Evolutionary conservation across 2,113 vertebrate species (phyloP).

Genomic region (Laticauda laticaudata): DNA sequence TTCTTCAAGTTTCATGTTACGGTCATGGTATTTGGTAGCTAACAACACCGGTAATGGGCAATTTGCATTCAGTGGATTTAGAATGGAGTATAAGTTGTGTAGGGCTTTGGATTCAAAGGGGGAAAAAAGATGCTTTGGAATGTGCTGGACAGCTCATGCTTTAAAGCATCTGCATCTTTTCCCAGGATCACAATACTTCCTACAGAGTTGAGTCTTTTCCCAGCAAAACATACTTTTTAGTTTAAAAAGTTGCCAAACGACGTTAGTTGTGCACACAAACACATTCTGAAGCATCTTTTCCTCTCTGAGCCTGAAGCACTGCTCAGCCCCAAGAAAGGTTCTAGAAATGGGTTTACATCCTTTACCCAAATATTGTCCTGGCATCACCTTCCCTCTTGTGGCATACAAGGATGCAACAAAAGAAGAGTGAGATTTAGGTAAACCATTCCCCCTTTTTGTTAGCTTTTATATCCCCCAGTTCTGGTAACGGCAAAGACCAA

Average conservation of each 20-base stretch:
- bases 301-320: neutral
- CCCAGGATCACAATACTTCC: neutral
- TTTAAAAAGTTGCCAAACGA: no score
- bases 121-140: neutral
- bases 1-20: neutral
- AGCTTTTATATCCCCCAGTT: neutral
- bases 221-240: no score
- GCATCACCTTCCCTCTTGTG: neutral
- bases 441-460: neutral
- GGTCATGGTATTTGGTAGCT: neutral
- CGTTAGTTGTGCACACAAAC: neutral
- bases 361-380: no score
- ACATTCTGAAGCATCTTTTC: neutral
- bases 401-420: neutral
- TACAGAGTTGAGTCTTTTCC: neutral
- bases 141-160: neutral
- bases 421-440: neutral
- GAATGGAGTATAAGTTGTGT: neutral
- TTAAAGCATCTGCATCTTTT: neutral
- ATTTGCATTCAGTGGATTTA: no score
- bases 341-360: neutral
- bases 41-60: neutral
- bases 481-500: neutral
- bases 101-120: neutral
- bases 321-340: neutral